Evolutionary conservation across 2,113 vertebrate species (phyloP), one percentile per base, ranked within the genome.

Genomic region (Bambusicola thoracicus): DNA sequence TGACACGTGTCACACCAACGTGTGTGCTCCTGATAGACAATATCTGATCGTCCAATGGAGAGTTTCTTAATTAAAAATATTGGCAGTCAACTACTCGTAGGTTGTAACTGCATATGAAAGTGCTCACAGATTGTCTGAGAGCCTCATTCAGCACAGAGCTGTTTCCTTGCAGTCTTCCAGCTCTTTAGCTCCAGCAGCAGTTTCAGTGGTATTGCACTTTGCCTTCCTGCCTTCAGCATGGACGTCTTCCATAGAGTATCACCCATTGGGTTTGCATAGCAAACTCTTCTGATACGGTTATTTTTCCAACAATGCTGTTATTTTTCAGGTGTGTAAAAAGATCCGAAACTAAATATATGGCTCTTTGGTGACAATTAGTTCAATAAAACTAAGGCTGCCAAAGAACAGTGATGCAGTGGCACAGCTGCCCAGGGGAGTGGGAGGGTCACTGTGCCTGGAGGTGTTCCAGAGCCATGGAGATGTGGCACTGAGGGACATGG

Each of bases 311-410:
- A 27, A 5, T 51, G 49, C 49, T 51, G 25, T 51, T 51, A 51
- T 51, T 51, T 51, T 51, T 51, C 49, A 27, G 13, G 25, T 51
- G 49, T 51, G 25, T 15, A 51, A 27, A 51, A 27, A 27, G 25
- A 51, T 51, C 49, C 49, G 15, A 27, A 51, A 27, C 49, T 51
- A 27, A 51, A 27, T 29, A 27, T 15, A 5, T 14, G 25, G 13
- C 25, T 51, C 25, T 27, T 5, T 51, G 49, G 49, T 51, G 49
- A 51, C 25, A 27, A 27, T 51, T 27, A 51, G 25, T 90, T 79
- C 76, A 97, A 90, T 96, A 93, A 95, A 96, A 62, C 66, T 38
- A 12, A 6, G 85, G 72, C 63, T 73, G 43, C 61, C 88, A 88
- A 55, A 55, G 49, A 51, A 14, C 53, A 89, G 49, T 15, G 12